These are phyloP conservation scores for Apteryx mantelli DNA, from an alignment of 2,113 vertebrate genomes.

Conservation along the genomic window DNA sequence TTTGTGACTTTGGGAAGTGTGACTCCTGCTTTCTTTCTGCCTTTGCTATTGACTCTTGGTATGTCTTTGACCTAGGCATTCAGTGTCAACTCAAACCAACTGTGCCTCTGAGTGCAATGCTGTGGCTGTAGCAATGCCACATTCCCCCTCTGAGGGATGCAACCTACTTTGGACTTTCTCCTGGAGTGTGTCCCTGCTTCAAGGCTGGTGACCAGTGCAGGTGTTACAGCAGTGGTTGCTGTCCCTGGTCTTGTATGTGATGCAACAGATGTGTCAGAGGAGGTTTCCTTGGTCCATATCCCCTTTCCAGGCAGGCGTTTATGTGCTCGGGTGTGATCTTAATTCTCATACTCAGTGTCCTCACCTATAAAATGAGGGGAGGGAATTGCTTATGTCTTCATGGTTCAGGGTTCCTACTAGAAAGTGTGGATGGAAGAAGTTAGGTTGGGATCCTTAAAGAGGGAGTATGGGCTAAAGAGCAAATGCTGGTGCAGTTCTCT, in stretches of 20 bases:
- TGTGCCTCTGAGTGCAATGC: neutral
- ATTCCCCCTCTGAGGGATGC: neutral
- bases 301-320: neutral
- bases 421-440: neutral
- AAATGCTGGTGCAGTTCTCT: neutral
- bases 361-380: neutral
- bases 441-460: neutral
- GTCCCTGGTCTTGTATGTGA: neutral
- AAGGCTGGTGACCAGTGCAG: neutral
- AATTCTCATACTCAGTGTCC: neutral
- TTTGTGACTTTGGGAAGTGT: neutral
- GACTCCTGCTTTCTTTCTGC: neutral
- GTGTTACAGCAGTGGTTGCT: neutral
- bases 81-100: neutral
- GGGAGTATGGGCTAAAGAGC: neutral
- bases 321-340: neutral
- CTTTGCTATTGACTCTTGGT: neutral
- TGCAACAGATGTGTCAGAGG: neutral
- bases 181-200: neutral
- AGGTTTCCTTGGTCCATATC: neutral
- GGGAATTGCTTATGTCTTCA: rapidly evolving
- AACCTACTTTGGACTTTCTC: neutral
- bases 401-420: neutral
- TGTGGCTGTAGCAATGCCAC: neutral
- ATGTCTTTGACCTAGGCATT: neutral